Conservation (phyloP, 2,888 invertebrate genomes). For the Itoplectis maculator region DNA sequence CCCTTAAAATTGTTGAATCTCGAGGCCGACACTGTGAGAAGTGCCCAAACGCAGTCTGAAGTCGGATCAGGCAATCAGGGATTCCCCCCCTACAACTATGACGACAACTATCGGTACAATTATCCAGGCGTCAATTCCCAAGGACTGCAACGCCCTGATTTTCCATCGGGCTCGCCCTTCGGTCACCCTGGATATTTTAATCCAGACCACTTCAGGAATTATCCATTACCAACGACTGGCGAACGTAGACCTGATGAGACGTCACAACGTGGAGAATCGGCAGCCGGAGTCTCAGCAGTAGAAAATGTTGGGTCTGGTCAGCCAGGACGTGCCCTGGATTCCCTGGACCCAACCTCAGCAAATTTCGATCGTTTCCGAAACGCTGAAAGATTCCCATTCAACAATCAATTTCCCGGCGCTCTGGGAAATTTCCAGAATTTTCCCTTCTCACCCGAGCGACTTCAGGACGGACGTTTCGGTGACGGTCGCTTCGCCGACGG, state of each 20-base stretch:
- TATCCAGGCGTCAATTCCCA: slow-evolving; percentile 56
- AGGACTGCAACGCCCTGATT: slow-evolving; percentile 45
- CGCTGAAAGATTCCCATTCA: slow-evolving; percentile 62
- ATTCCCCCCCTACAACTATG: slow-evolving; percentile 58
- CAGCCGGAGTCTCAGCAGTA: slow-evolving; percentile 52
- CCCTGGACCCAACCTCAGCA: slow-evolving; percentile 49
- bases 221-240: slow-evolving; percentile 27
- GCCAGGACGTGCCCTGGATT: slow-evolving; percentile 57
- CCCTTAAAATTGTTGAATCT: slow-evolving; percentile 47
- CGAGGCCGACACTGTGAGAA: slow-evolving; percentile 62
- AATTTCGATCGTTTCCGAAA: slow-evolving; percentile 65
- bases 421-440: slow-evolving; percentile 46
- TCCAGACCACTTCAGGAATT: slow-evolving; percentile 58
- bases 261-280: slow-evolving; percentile 46
- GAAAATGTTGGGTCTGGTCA: slow-evolving; percentile 55
- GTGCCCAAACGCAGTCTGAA: slow-evolving; percentile 61
- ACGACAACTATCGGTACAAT: slow-evolving; percentile 65
- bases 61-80: slow-evolving; percentile 53
- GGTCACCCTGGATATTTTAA: slow-evolving; percentile 60
- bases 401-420: slow-evolving; percentile 51
- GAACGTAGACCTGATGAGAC: slow-evolving; percentile 40
- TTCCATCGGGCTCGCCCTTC: slow-evolving; percentile 48
- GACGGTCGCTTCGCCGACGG: slow-evolving; percentile 48
- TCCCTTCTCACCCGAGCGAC: slow-evolving; percentile 49
- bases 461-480: slow-evolving; percentile 50